Base-by-base conservation (phyloP, 2,797 vertebrate species). In the Paedocypris micromegethes region DNA sequence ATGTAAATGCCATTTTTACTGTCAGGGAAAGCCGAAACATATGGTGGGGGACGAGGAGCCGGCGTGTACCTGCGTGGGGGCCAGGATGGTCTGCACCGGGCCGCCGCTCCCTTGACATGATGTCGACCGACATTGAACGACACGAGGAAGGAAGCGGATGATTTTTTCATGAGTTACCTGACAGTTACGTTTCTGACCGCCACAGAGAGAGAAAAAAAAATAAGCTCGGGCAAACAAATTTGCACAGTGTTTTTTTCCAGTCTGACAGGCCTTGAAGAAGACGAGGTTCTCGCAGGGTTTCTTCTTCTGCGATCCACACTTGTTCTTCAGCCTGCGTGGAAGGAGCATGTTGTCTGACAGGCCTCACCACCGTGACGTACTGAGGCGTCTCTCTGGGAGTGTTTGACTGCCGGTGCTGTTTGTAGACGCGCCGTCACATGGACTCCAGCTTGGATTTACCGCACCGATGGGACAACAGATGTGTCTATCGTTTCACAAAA, bases 11-110 rank as follows among this genome's bases (percentile, higher is more conserved):
- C 45, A 64, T 87, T 92, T 91, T 92, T 90, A 89, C 90, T 89
- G 91, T 91, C 91, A 91, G 90, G 91, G 90, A 90, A 86, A 91
- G 91, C 87, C 86, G 88, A 90, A 93, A 90, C 93, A 95, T 92
- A 92, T 91, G 94, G 92, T 84, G 84, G 2, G 83, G 89, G 90
- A 92, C 91, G 89, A 88, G 88, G 87, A 91, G 83, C 86, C 83
- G 86, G 87, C 83, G 80, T 78, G 83, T 91, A 89, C 91, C 88
- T 89, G 88, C 2, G 78, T 78, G 79, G 85, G 84, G 83, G 79
- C 86, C 84, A 84, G 70, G 84, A 81, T 82, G 81, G 83, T 70
- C 87, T 86, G 87, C 86, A 84, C 83, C 76, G 78, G 75, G 79
- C 81, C 75, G 71, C 66, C 72, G 61, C 83, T 87, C 87, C 88